Conservation (phyloP, 2,888 invertebrate species). For the Iphiclides podalirius region DNA sequence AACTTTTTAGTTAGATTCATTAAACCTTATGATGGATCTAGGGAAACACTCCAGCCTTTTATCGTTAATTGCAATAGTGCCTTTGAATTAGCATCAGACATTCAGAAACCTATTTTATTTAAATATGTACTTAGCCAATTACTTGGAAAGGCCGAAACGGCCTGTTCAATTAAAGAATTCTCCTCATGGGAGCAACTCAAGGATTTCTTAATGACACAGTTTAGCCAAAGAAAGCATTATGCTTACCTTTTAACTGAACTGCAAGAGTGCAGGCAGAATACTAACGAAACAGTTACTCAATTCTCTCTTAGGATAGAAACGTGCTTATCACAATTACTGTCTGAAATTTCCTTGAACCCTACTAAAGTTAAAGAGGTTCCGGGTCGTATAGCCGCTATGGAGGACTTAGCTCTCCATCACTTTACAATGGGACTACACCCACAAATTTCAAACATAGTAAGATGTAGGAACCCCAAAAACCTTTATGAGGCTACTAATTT, state of each 20-base stretch:
- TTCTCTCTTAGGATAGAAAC: constrained; percentile 32
- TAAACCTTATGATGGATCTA: constrained; percentile 28
- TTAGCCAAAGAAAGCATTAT: constrained; percentile 34
- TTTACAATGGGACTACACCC: not conserved
- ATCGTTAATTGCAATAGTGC: constrained; percentile 33
- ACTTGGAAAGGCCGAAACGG: constrained; percentile 31
- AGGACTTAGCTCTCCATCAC: not conserved
- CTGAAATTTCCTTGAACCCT: not conserved
- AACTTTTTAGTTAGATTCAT: constrained; percentile 26
- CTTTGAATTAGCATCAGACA: constrained; percentile 23
- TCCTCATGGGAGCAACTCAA: constrained; percentile 30
- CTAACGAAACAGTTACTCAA: constrained; percentile 29
- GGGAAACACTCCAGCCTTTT: constrained; percentile 32
- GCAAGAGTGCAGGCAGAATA: constrained; percentile 29
- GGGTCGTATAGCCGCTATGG: not conserved
- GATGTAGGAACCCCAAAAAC: not conserved
- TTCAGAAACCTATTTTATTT: constrained; percentile 28
- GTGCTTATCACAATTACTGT: constrained; percentile 23
- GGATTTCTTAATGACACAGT: constrained; percentile 35
- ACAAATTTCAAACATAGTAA: not conserved
- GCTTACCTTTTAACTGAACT: constrained; percentile 32
- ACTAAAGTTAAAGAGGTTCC: not conserved
- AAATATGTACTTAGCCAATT: constrained; percentile 34
- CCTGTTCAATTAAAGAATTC: constrained; percentile 36
- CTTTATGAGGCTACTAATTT: not conserved